Evolutionary conservation across 2,888 invertebrate genomes (phyloP).

Genomic region (Trichopoda pennipes): DNA sequence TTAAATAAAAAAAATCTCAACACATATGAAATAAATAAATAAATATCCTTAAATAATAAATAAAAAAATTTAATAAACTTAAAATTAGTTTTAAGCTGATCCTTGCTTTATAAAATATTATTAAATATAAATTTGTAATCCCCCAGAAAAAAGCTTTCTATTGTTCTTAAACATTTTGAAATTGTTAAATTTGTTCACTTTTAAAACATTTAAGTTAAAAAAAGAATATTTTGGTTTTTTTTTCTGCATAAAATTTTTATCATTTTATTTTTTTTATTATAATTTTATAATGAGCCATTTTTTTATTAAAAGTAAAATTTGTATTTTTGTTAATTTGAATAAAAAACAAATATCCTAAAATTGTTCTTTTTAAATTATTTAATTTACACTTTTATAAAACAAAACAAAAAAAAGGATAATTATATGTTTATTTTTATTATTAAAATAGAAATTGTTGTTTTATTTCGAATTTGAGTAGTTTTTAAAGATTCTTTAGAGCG

Average conservation of each 20-base stretch:
- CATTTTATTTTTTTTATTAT: slow-evolving; percentile 43
- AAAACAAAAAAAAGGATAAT: slow-evolving; percentile 28
- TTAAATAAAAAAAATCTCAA: slow-evolving; percentile 13
- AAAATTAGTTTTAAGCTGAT: slow-evolving; percentile 31
- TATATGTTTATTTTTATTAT: slow-evolving; percentile 51
- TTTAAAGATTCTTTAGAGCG: not conserved
- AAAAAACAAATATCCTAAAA: slow-evolving; percentile 18
- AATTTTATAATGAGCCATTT: slow-evolving; percentile 58
- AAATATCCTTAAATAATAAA: slow-evolving; percentile 1
- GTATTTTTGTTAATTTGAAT: slow-evolving; percentile 54
- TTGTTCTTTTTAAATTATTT: slow-evolving; percentile 34
- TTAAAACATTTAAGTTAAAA: no score
- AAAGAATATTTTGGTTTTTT: slow-evolving; percentile 33
- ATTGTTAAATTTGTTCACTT: not conserved
- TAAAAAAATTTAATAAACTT: slow-evolving; percentile 21
- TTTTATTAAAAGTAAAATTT: slow-evolving; percentile 30
- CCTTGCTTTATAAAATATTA: slow-evolving; percentile 28
- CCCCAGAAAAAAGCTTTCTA: not conserved
- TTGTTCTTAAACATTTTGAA: slow-evolving; percentile 25
- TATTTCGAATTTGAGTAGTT: slow-evolving; percentile 8
- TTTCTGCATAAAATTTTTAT: not conserved
- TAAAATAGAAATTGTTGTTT: slow-evolving; percentile 46
- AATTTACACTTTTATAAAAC: slow-evolving; percentile 43
- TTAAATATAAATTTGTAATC: slow-evolving; percentile 6
- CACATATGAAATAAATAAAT: slow-evolving; percentile 2